Evolutionary conservation across 2,888 invertebrate species (phyloP), one percentile per base, ranked within the genome.

Genomic region (Branchinecta sandiegonensis): DNA sequence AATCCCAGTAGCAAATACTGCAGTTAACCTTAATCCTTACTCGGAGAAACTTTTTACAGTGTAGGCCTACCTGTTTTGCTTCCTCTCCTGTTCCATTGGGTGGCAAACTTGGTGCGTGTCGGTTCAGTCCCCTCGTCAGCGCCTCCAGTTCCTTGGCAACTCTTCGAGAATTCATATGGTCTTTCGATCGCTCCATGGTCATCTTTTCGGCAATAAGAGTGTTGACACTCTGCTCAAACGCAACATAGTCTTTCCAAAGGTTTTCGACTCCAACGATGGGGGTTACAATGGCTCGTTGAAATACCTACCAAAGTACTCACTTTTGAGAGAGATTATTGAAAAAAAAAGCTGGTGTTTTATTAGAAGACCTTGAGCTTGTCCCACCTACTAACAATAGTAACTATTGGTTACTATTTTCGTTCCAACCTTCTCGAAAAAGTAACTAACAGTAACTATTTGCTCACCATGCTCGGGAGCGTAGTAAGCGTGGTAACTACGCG

Each of bases 231-330:
- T 95, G 89, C 78, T 99, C 99, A 76, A 95, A 99, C 0, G 88
- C 85, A 74, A 96, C 94, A 78, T 99, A 99, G 75, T 99, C 99
- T 76, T 95, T 95, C 93, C 93, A 93, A 23, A 99, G 80, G 1
- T 90, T 88, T 77, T 99, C 99, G 76, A 99, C 94, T 70, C 95
- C 95, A 65, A 93, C 87, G 83, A 99, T 94, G 0, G 99, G 99
- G 67, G 94, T 99, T 46, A 94, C 86, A 0, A 96, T 91, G 0
- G 94, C 96, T 70, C 93, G 83, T 79, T 99, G 99, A 77, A 95
- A 99, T 0, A 94, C 89, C 86, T 86, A 76, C 47, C 68, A 13
- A 23, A 64, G 66, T 65, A 71, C 71, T 70, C 10, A 66, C 69
- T 69, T 46, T 66, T 56, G 17, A 4, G 56, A 56, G 17, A 50